phyloP scores from a whole-genome alignment of 2,888 invertebrate species.

The Callyntrura sp. region DNA sequence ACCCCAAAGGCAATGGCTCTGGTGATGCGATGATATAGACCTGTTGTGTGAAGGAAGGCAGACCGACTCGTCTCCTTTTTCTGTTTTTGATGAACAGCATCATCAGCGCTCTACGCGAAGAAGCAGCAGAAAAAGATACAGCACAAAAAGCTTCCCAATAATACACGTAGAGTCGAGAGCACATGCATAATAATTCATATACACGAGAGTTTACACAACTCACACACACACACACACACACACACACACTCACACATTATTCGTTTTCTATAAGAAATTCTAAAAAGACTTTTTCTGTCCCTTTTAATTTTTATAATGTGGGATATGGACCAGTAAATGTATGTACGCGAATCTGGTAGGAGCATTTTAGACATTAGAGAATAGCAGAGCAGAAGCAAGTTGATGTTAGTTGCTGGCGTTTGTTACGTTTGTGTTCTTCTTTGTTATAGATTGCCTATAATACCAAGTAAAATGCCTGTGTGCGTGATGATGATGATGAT shows the following conservation, averaged over 20 bases:
- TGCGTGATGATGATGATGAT: constrained; percentile 15
- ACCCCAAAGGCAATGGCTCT: constrained; percentile 72
- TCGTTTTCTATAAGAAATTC: constrained; percentile 8
- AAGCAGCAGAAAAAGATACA: constrained; percentile 41
- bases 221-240: no score
- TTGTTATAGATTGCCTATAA: not conserved
- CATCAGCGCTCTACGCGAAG: not conserved
- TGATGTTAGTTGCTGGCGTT: constrained; percentile 48
- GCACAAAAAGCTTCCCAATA: constrained; percentile 48
- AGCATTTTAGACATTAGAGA: constrained; percentile 9
- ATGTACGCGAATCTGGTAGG: constrained; percentile 9
- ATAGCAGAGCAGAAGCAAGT: constrained; percentile 9
- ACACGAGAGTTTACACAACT: no score
- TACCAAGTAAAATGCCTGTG: not conserved
- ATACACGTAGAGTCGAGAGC: not conserved
- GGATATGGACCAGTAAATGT: not conserved
- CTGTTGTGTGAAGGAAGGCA: not conserved
- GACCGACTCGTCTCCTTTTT: constrained; percentile 23
- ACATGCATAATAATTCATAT: no score
- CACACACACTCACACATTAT: not conserved
- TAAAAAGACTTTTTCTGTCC: not conserved
- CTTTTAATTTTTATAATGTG: no score
- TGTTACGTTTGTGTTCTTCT: constrained; percentile 69
- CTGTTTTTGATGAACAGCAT: constrained; percentile 34
- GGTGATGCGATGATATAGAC: not conserved